Conservation (phyloP, 2,888 invertebrate species). For the Cheilosia vernalis region DNA sequence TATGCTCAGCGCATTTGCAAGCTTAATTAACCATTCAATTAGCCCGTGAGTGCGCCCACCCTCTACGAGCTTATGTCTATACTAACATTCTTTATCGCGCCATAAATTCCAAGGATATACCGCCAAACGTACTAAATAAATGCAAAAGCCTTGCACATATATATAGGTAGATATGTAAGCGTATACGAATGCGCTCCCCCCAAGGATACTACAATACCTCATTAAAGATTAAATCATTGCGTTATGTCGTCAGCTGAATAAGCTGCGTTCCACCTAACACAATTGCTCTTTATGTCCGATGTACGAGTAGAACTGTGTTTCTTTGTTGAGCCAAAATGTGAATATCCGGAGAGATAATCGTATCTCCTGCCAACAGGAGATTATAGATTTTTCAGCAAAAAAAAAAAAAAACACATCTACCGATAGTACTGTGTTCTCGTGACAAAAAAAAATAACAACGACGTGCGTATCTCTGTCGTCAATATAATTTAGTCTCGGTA, state of each 20-base stretch:
- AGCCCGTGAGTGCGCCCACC: constrained; percentile 30
- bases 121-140: constrained; percentile 6
- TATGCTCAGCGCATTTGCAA: constrained; percentile 24
- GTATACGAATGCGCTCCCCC: constrained; percentile 3
- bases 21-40: constrained; percentile 69
- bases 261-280: constrained; percentile 2
- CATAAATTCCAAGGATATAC: constrained; percentile 29
- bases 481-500: background rate
- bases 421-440: constrained; percentile 6
- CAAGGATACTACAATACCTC: constrained; percentile 52
- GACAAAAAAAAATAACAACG: constrained; percentile 13
- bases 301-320: background rate
- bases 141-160: background rate
- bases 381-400: constrained; percentile 8
- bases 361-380: background rate
- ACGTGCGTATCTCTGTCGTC: constrained; percentile 7
- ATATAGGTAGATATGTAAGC: background rate
- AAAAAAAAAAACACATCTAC: background rate
- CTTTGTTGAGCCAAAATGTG: constrained; percentile 6
- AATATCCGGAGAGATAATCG: constrained; percentile 3
- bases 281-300: background rate
- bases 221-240: constrained; percentile 64
- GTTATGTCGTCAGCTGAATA: constrained; percentile 37
- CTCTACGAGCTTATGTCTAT: constrained; percentile 18
- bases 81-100: constrained; percentile 6